Evolutionary conservation across 2,888 invertebrate species (phyloP).

Genomic region (Nebria salina): DNA sequence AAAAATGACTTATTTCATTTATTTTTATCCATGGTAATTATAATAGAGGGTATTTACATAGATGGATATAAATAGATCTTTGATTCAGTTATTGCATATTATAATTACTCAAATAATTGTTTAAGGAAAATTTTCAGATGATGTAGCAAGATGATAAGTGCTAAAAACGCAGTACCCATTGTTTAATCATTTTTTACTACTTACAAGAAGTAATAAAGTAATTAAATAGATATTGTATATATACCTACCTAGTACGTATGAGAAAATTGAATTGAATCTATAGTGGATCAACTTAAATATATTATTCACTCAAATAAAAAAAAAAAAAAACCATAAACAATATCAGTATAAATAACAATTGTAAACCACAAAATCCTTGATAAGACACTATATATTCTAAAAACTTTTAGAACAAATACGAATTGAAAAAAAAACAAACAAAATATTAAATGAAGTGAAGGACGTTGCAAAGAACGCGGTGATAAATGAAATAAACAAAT

Average conservation of each 20-base stretch:
- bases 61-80: background rate
- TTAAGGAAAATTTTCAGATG: no score
- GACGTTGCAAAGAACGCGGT: background rate
- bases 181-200: no score
- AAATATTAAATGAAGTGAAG: background rate
- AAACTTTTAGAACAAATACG: background rate
- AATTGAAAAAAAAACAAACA: background rate
- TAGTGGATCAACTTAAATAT: no score
- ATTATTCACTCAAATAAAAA: background rate
- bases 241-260: no score
- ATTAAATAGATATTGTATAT: no score
- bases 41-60: background rate
- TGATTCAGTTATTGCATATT: background rate
- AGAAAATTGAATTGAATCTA: no score
- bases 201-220: no score
- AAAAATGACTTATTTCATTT: background rate
- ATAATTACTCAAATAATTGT: no score
- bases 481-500: background rate
- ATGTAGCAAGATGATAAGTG: no score
- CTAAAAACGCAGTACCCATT: no score
- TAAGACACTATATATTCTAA: background rate
- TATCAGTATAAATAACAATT: background rate
- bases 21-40: background rate
- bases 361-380: background rate
- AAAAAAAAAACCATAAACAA: background rate